Base-by-base conservation (phyloP, 2,888 invertebrate species). In the Siphonodentalium dalli region DNA sequence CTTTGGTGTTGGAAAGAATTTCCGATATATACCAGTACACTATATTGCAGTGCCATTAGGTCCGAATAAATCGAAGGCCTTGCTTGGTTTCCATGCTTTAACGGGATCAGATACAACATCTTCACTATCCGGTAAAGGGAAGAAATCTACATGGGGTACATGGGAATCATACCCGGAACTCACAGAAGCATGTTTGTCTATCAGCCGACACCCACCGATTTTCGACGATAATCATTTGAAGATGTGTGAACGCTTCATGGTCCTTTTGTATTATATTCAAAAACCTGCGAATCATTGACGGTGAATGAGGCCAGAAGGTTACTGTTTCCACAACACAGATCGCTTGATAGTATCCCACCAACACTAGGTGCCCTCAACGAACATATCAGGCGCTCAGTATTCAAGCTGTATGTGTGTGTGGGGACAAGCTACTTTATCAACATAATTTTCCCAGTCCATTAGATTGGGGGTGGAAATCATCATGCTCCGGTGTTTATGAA, bases 191-290 rank as follows among this genome's bases (percentile, higher is more conserved):
- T n/a, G n/a, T n/a, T n/a, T n/a, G n/a, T n/a, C n/a, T n/a, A n/a
- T n/a, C n/a, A n/a, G n/a, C n/a, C n/a, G n/a, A n/a, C n/a, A n/a
- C n/a, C n/a, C n/a, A n/a, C n/a, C n/a, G n/a, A n/a, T n/a, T n/a
- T n/a, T n/a, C n/a, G n/a, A n/a, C n/a, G n/a, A n/a, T n/a, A n/a
- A n/a, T n/a, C n/a, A n/a, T n/a, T n/a, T n/a, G n/a, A n/a, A n/a
- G n/a, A n/a, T n/a, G n/a, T 23, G 61, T 24, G 64, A 62, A 31
- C 21, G 50, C 23, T 57, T 52, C 49, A 55, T 61, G 26, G 55
- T 57, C 11, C 35, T 66, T 26, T 21, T 67, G 42, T 66, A 61
- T 44, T 50, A n/a, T n/a, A n/a, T n/a, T n/a, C 60, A 34, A 42
- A 43, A 41, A 39, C 49, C 13, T 53, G 49, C 27, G 28, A 37